Conservation (phyloP, 2,113 vertebrate genomes). For the Gallinago media region DNA sequence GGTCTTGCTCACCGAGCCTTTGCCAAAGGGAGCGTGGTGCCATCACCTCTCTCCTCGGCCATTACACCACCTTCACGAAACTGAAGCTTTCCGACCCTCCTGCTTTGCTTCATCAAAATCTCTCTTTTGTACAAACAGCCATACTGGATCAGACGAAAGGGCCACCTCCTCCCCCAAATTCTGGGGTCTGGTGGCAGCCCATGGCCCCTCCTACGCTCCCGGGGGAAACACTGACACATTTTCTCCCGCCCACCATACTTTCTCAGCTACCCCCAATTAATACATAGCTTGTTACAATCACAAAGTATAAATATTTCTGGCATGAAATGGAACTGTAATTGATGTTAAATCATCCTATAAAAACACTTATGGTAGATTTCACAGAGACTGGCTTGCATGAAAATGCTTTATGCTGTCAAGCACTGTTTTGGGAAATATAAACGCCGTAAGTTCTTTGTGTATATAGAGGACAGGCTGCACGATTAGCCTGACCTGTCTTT, state of each 20-base stretch:
- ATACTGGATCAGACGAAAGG: neutral
- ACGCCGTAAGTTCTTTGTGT: neutral
- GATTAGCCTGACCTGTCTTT: neutral
- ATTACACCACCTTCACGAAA: neutral
- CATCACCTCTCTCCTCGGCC: neutral
- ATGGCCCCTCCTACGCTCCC: neutral
- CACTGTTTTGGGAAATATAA: slow-evolving; percentile 49
- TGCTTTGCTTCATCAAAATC: neutral
- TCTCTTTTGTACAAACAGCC: neutral
- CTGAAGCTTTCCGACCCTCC: neutral
- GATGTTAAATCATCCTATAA: slow-evolving; percentile 5
- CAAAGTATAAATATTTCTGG: slow-evolving; percentile 19
- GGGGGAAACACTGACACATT: neutral
- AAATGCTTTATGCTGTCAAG: slow-evolving; percentile 26
- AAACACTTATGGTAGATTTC: slow-evolving; percentile 44
- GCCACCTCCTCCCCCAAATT: neutral
- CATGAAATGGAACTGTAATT: slow-evolving; percentile 32
- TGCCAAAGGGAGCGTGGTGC: neutral
- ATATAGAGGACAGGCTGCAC: neutral
- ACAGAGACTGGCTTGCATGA: neutral
- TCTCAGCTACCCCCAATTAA: neutral
- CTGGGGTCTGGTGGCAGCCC: neutral
- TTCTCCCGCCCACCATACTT: neutral
- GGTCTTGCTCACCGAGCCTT: neutral
- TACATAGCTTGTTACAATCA: neutral